phyloP scores from a whole-genome alignment of 2,797 vertebrate genomes.

The Neopelma chrysocephalum region DNA sequence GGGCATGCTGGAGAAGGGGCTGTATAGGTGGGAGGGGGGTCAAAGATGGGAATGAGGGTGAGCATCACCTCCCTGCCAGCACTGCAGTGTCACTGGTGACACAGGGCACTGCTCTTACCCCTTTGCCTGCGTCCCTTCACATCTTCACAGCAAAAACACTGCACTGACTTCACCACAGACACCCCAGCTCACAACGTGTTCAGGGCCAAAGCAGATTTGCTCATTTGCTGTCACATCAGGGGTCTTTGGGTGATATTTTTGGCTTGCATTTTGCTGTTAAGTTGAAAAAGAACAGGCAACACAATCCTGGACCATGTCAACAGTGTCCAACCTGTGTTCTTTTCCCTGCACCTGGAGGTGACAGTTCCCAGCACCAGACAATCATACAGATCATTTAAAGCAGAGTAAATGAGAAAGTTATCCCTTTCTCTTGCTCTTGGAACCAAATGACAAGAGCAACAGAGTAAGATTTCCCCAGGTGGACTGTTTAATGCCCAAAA shows the following conservation, averaged over 20 bases:
- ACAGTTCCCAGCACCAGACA: neutral
- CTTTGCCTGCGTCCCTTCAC: neutral
- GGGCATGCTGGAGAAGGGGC: neutral
- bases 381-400: neutral
- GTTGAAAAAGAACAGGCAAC: neutral
- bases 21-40: neutral
- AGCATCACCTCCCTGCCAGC: neutral
- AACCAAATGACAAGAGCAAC: neutral
- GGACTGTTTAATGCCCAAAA: neutral
- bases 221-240: neutral
- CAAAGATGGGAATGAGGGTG: neutral
- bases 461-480: neutral
- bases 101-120: neutral
- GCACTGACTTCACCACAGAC: neutral
- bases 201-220: neutral
- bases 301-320: neutral
- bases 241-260: neutral
- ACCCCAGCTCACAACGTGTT: neutral
- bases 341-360: neutral
- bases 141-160: neutral
- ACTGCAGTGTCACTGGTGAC: rapidly evolving
- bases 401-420: neutral
- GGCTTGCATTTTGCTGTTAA: neutral
- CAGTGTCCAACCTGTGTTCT: neutral
- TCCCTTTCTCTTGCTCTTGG: neutral